These are phyloP conservation scores for Tenodera sinensis DNA, from an alignment of 2,888 invertebrate species.

Conservation along the genomic window DNA sequence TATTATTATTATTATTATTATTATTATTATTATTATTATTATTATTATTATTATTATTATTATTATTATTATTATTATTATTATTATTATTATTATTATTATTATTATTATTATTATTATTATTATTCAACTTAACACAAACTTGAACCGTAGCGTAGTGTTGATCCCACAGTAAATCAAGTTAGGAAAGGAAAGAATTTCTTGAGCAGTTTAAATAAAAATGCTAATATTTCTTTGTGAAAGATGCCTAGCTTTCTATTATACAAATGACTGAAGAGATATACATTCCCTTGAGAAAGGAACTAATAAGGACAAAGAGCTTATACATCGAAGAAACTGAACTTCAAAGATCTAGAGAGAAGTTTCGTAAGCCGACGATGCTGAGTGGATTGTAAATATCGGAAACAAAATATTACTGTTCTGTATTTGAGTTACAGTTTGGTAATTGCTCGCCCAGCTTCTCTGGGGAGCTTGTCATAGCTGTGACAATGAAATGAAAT, in stretches of 20 bases:
- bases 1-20: too few species aligned
- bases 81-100: too few species aligned
- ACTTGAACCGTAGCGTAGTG: too few species aligned
- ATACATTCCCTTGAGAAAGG: not conserved
- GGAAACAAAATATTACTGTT: conserved; percentile 17
- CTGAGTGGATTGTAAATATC: not conserved
- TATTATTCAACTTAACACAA: too few species aligned
- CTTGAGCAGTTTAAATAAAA: not conserved
- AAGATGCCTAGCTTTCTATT: not conserved
- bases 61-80: too few species aligned
- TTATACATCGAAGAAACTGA: not conserved
- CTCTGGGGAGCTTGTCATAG: not conserved
- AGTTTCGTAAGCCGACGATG: not conserved
- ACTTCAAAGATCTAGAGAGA: not conserved
- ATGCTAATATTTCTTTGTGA: too few species aligned
- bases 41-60: too few species aligned
- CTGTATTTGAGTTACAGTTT: conserved; percentile 4
- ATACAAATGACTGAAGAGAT: not conserved
- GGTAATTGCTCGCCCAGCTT: not conserved
- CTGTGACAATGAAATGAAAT: not conserved
- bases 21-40: too few species aligned
- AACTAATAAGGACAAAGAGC: not conserved
- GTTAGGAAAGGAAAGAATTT: too few species aligned
- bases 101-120: too few species aligned
- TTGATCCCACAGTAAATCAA: too few species aligned